A percentile compares a stretch with the other conserved stretches of the same genome.
phyloP scores from a whole-genome alignment of 2,113 vertebrate genomes.

The Callaeas wilsoni region DNA sequence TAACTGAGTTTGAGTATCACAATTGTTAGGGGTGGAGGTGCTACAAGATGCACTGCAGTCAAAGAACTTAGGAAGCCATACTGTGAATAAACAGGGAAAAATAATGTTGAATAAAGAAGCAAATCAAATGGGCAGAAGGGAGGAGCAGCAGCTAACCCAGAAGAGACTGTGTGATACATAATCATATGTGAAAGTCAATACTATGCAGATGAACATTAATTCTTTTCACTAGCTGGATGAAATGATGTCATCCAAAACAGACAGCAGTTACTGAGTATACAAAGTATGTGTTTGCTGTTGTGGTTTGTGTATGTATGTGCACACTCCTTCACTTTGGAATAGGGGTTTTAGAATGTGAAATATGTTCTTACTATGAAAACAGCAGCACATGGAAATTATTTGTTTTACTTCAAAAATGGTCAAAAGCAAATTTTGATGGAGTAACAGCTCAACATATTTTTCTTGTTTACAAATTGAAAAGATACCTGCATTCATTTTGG shows the following conservation, averaged over 20 bases:
- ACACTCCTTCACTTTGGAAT: background rate
- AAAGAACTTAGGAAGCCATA: background rate
- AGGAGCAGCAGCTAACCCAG: background rate
- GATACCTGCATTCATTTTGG: background rate
- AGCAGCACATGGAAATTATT: background rate
- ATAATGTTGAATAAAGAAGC: background rate
- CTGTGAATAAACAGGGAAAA: background rate
- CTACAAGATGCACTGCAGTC: background rate
- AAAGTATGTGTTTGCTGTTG: background rate
- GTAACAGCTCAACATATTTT: background rate
- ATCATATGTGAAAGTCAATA: accelerated
- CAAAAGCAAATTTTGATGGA: background rate
- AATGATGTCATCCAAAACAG: background rate
- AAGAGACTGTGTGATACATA: background rate
- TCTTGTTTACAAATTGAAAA: background rate
- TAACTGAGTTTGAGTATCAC: background rate
- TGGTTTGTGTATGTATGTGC: background rate
- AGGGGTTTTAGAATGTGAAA: background rate
- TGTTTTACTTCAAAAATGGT: background rate
- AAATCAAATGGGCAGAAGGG: background rate
- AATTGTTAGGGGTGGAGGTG: background rate
- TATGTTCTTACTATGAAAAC: background rate
- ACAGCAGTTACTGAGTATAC: background rate
- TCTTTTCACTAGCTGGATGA: background rate
- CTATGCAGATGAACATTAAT: background rate